Base-by-base conservation (phyloP, 2,888 invertebrate species). In the Ecliptopera silaceata region DNA sequence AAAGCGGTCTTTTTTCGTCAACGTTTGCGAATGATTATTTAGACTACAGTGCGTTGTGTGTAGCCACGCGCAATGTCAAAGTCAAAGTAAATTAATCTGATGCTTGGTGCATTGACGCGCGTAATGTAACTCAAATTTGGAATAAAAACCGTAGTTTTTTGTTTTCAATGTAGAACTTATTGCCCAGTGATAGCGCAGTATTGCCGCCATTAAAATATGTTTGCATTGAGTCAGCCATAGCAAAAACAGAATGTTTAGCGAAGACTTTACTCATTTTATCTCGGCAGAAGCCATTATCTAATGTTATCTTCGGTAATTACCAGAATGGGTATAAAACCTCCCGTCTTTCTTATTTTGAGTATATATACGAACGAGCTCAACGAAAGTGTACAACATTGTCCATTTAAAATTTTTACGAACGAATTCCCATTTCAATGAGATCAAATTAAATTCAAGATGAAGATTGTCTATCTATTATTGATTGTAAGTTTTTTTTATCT, bases 161-260 rank as follows among this genome's bases (percentile, higher is more conserved):
- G 6, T 6, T 4, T 26, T 26, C 8, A 8, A 1, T 1, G 26
- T 26, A 26, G 22, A n/a, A 22, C 67, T 69, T 67, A 61, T 58
- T 39, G 77, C 68, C 68, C 68, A 56, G 59, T 4, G 41, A 69
- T 74, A 72, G 69, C 67, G 74, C 74, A 70, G 65, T 71, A 74
- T 69, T 65, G 65, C 61, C 61, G 68, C 68, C 53, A 71, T 71
- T 67, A 66, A 63, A 63, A 68, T 53, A 22, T 82, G 80, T 87
- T 82, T 80, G 65, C 66, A 74, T 72, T 89, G 89, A 91, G 77
- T 90, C 91, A 90, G 79, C 73, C 75, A 68, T 73, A 79, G 88
- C 87, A 77, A 88, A 88, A 89, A 89, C 86, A 88, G 76, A 71
- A 66, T 87, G 86, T 90, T 89, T 89, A 80, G 68, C 63, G 60